Conservation (phyloP, 2,113 vertebrate species). For the Nothocercus nigrocapillus region DNA sequence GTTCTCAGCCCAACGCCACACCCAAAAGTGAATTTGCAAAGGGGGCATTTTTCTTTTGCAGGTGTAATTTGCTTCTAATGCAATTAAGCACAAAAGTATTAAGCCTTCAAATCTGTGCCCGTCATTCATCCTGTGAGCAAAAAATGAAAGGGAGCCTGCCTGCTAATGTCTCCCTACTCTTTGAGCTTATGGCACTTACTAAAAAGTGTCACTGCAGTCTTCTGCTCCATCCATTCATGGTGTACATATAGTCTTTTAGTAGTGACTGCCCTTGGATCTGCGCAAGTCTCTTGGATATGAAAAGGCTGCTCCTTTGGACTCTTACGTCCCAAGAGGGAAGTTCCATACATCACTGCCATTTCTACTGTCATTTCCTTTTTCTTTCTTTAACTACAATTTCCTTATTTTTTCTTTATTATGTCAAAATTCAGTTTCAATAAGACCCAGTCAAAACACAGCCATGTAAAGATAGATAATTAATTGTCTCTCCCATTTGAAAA, state of each 20-base stretch:
- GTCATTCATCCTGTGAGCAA: neutral
- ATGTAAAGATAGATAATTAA: neutral
- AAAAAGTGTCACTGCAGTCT: neutral
- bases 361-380: neutral
- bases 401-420: neutral
- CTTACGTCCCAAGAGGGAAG: neutral
- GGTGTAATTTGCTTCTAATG: neutral
- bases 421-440: neutral
- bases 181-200: neutral
- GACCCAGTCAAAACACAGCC: neutral
- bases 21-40: conserved; percentile 31
- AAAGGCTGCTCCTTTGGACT: neutral
- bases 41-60: conserved; percentile 20
- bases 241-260: neutral
- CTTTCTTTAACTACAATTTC: neutral
- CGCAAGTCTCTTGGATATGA: neutral
- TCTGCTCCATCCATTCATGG: neutral
- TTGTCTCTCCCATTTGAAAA: neutral
- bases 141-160: neutral
- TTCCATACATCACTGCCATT: neutral
- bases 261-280: neutral
- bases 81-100: neutral
- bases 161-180: neutral
- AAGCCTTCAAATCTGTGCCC: neutral
- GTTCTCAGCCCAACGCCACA: conserved; percentile 15